Conservation (phyloP, 2,888 invertebrate genomes). For the Chymomyza procnemis region DNA sequence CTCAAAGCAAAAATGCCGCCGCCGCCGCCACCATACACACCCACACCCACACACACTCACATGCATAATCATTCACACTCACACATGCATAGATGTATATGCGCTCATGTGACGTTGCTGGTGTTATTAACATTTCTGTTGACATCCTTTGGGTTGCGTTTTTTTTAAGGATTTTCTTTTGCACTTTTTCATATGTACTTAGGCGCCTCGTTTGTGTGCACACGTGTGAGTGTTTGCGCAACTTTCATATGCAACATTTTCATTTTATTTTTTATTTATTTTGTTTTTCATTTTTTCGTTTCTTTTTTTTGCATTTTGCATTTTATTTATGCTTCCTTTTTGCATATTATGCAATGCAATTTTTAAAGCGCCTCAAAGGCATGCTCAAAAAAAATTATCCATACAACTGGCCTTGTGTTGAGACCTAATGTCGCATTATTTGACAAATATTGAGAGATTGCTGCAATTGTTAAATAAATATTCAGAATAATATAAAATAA, state of each 20-base stretch:
- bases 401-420: neutral
- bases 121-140: slow-evolving; percentile 69
- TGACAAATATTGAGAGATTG: slow-evolving; percentile 34
- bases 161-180: slow-evolving; percentile 17
- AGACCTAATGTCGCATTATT: neutral
- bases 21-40: neutral
- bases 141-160: slow-evolving; percentile 57
- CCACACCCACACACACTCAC: slow-evolving; percentile 5
- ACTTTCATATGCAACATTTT: slow-evolving; percentile 51
- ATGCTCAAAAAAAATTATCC: neutral
- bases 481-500: no score
- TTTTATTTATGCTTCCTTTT: slow-evolving; percentile 10
- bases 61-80: neutral
- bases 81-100: neutral
- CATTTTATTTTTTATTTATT: slow-evolving; percentile 34
- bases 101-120: slow-evolving; percentile 30
- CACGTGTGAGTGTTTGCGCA: slow-evolving; percentile 41
- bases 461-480: slow-evolving; percentile 25
- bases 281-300: slow-evolving; percentile 2
- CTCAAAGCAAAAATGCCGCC: slow-evolving; percentile 23
- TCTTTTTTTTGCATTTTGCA: no score
- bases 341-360: slow-evolving; percentile 12
- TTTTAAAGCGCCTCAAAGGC: slow-evolving; percentile 13
- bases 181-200: slow-evolving; percentile 37
- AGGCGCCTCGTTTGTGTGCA: slow-evolving; percentile 18